These are phyloP conservation scores for Drosophila miranda DNA, from an alignment of 1,140 invertebrate species.

Conservation along the genomic window DNA sequence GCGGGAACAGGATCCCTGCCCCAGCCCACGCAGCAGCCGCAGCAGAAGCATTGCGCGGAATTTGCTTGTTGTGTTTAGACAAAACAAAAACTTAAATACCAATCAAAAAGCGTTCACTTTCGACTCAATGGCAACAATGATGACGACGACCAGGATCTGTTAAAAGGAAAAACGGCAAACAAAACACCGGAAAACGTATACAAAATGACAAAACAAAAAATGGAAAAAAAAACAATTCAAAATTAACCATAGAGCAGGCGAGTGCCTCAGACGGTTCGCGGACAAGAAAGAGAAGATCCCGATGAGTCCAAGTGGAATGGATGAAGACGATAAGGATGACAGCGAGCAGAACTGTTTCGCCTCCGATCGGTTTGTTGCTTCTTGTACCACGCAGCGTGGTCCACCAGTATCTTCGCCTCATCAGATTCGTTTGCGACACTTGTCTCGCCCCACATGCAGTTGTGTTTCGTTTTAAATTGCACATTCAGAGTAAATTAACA, in stretches of 20 bases:
- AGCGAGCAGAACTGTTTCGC: conserved; percentile 8
- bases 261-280: conserved; percentile 19
- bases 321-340: not conserved
- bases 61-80: conserved; percentile 75
- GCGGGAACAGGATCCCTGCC: conserved; percentile 23
- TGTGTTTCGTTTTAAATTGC: conserved; percentile 30
- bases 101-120: conserved; percentile 71
- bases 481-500: conserved; percentile 18
- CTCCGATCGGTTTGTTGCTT: conserved; percentile 4
- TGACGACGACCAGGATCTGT: conserved; percentile 42
- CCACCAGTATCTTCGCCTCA: conserved; percentile 4
- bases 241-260: conserved; percentile 21
- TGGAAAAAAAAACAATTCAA: conserved; percentile 26
- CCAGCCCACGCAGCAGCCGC: conserved; percentile 28
- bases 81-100: conserved; percentile 52
- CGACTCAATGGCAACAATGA: conserved; percentile 63
- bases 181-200: conserved; percentile 1
- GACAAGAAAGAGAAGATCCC: conserved; percentile 14
- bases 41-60: conserved; percentile 59
- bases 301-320: conserved; percentile 1
- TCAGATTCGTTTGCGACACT: conserved; percentile 1
- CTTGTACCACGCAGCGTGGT: conserved; percentile 18
- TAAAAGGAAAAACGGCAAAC: conserved; percentile 46
- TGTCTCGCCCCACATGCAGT: conserved; percentile 10
- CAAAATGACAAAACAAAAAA: conserved; percentile 3